phyloP scores from a whole-genome alignment of 2,113 vertebrate species.

The Pheucticus melanocephalus region DNA sequence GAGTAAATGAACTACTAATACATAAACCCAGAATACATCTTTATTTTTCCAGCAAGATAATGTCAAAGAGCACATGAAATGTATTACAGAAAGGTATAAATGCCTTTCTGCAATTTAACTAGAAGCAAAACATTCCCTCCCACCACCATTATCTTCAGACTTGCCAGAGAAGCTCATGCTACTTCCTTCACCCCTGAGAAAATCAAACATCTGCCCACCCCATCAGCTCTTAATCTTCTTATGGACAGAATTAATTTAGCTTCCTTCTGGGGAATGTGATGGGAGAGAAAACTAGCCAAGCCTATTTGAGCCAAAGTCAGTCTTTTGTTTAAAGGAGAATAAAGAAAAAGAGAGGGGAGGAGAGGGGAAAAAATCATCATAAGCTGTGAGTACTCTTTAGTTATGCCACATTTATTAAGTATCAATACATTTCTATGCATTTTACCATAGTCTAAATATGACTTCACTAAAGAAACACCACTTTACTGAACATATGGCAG shows the following conservation, averaged over 20 bases:
- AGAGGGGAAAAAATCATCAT: not conserved
- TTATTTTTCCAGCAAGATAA: not conserved
- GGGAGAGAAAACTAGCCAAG: not conserved
- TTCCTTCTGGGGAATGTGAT: not conserved
- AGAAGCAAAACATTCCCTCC: not conserved
- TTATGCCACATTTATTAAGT: not conserved
- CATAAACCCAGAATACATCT: not conserved
- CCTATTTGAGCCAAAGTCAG: not conserved
- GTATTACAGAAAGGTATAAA: not conserved
- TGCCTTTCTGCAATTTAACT: not conserved
- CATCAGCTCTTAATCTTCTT: constrained; percentile 29
- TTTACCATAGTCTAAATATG: not conserved
- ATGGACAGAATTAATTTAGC: constrained; percentile 17
- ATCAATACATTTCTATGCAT: not conserved
- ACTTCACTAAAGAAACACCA: not conserved
- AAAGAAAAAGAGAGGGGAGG: not conserved
- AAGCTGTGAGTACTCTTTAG: not conserved
- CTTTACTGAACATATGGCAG: not conserved
- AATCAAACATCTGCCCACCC: constrained; percentile 29
- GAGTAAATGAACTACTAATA: not conserved
- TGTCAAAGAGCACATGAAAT: not conserved
- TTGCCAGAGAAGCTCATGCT: not conserved
- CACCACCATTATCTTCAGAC: not conserved
- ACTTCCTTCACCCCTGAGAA: constrained; percentile 3
- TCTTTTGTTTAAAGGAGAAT: not conserved